phyloP scores from a whole-genome alignment of 1,140 invertebrate species.

The Drosophila asahinai region DNA sequence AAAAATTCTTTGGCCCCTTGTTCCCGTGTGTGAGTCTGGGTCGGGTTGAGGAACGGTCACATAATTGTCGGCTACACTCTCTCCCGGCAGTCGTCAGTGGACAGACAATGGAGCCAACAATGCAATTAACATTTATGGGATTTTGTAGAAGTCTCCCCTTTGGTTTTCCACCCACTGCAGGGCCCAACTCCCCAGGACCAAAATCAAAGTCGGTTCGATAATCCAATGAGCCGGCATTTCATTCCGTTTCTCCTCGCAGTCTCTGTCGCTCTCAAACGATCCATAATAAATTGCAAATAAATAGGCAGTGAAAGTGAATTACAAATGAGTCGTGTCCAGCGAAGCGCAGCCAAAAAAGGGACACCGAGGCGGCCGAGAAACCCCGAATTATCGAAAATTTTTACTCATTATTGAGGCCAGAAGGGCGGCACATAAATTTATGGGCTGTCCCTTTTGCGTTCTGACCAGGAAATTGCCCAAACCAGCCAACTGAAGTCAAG shows the following conservation, averaged over 20 bases:
- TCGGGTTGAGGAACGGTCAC: conserved; percentile 26
- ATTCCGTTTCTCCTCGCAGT: conserved; percentile 32
- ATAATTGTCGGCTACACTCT: conserved; percentile 69
- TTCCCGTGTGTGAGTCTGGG: conserved; percentile 27
- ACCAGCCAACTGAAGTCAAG: conserved; percentile 4
- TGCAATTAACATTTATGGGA: conserved; percentile 83
- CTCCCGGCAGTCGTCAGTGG: conserved; percentile 58
- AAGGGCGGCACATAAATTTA: conserved; percentile 74
- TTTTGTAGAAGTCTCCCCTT: conserved; percentile 39
- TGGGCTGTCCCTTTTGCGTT: conserved; percentile 60
- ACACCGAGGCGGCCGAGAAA: conserved; percentile 45
- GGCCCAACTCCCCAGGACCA: conserved; percentile 4
- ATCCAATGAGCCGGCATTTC: conserved; percentile 73
- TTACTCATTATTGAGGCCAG: conserved; percentile 74
- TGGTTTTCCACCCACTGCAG: not conserved
- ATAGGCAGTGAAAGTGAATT: conserved; percentile 79
- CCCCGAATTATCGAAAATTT: conserved; percentile 76
- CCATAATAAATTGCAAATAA: conserved; percentile 70
- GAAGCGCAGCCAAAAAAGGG: conserved; percentile 55
- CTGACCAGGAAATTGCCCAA: conserved; percentile 58
- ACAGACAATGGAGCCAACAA: conserved; percentile 48
- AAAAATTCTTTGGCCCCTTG: conserved; percentile 65
- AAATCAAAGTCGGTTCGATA: conserved; percentile 74
- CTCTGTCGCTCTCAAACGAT: conserved; percentile 13
- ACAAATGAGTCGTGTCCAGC: conserved; percentile 62